A percentile compares a stretch with the other conserved stretches of the same genome.
Conservation (phyloP, 2,888 invertebrate genomes). For the Plebejus anna region DNA sequence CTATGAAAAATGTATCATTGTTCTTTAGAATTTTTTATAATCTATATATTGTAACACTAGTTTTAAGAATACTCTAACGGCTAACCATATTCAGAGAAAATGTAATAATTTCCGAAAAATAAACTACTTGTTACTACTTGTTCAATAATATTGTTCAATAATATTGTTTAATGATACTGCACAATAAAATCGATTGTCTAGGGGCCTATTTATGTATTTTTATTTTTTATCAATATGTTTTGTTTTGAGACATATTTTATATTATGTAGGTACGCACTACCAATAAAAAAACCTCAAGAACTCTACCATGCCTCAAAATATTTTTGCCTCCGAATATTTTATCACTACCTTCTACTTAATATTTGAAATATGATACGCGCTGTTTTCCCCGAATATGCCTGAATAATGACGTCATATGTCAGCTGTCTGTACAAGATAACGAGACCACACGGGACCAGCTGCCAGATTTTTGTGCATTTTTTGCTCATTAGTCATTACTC, state of each 20-base stretch:
- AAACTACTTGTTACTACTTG: too few relatives aligned
- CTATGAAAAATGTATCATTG: too few relatives aligned
- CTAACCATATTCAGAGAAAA: too few relatives aligned
- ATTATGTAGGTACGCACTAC: not conserved
- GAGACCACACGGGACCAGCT: constrained; percentile 9
- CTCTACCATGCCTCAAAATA: not conserved
- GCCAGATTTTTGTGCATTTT: not conserved
- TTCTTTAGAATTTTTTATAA: too few relatives aligned
- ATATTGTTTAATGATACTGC: too few relatives aligned
- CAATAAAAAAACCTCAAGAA: not conserved
- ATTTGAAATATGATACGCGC: constrained; percentile 6
- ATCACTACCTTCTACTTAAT: not conserved
- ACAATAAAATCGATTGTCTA: too few relatives aligned
- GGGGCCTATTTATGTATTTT: too few relatives aligned
- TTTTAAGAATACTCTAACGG: too few relatives aligned
- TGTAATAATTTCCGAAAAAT: too few relatives aligned
- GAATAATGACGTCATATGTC: constrained; percentile 17
- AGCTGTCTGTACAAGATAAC: constrained; percentile 19
- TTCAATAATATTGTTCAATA: too few relatives aligned
- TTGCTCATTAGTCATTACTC: not conserved
- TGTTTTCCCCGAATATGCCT: not conserved
- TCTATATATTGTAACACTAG: too few relatives aligned
- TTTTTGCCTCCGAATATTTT: not conserved
- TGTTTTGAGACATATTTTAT: not conserved
- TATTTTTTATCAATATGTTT: too few relatives aligned